Percentiles rank a stretch among this genome's conserved stretches.
These are phyloP conservation scores for Drosophila rubida DNA, from an alignment of 2,888 invertebrate genomes.

Conservation along the genomic window DNA sequence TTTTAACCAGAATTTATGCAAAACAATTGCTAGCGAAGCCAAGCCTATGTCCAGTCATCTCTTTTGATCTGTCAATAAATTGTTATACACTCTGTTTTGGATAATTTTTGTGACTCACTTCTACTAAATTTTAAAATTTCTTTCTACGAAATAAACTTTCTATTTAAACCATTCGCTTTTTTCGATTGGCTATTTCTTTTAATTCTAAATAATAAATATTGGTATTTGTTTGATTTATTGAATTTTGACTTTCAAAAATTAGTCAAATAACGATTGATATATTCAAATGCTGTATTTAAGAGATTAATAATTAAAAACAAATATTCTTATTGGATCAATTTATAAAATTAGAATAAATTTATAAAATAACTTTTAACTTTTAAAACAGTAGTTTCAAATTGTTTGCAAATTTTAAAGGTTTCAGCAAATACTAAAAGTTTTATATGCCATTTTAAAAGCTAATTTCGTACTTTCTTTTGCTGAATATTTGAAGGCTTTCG, in stretches of 20 bases:
- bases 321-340: no score
- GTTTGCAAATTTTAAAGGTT: no score
- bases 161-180: neutral
- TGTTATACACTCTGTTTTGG: neutral
- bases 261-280: neutral
- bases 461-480: no score
- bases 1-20: slow-evolving; percentile 4
- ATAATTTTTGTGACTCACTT: neutral
- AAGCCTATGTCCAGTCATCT: slow-evolving; percentile 1
- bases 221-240: neutral
- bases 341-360: no score
- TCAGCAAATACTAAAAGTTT: no score
- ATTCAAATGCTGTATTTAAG: no score
- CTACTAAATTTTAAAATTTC: neutral
- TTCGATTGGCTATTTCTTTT: neutral
- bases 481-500: neutral
- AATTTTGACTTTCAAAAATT: neutral
- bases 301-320: no score
- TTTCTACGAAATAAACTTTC: neutral
- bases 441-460: no score
- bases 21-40: neutral
- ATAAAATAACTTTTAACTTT: no score
- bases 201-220: neutral
- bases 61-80: neutral
- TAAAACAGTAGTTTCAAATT: no score